Conservation (phyloP, 2,888 invertebrate species). For the Drosophila birchii region DNA sequence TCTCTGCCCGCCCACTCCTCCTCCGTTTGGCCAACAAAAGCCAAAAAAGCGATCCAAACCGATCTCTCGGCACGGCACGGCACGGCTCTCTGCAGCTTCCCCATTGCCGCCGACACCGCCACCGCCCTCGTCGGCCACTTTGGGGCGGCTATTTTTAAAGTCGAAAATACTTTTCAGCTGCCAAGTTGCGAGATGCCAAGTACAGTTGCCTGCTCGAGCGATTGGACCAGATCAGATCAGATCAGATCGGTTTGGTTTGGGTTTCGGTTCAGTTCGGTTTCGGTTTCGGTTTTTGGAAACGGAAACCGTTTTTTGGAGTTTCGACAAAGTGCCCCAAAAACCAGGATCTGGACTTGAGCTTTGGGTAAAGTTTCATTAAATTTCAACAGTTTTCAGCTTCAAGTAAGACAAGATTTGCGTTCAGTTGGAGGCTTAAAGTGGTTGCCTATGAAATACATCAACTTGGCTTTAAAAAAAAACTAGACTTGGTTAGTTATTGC, state of each 20-base stretch:
- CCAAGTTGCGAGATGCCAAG: slow-evolving; percentile 71
- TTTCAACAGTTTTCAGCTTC: not conserved
- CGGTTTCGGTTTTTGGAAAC: not conserved
- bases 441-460: too few relatives aligned
- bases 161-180: slow-evolving; percentile 66
- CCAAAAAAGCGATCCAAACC: slow-evolving; percentile 41
- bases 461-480: too few relatives aligned
- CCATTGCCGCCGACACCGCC: not conserved
- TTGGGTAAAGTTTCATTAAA: too few relatives aligned
- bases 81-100: slow-evolving; percentile 7
- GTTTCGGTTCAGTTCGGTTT: not conserved
- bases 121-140: slow-evolving; percentile 23
- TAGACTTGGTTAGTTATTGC: too few relatives aligned
- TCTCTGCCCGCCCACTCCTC: slow-evolving; percentile 15
- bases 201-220: slow-evolving; percentile 65
- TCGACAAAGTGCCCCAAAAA: too few relatives aligned
- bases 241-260: slow-evolving; percentile 16
- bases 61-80: slow-evolving; percentile 32
- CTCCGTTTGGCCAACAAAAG: slow-evolving; percentile 19
- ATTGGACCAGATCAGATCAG: slow-evolving; percentile 46
- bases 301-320: not conserved
- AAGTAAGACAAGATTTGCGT: too few relatives aligned
- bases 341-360: slow-evolving; percentile 1
- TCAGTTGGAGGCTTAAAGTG: too few relatives aligned
- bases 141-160: slow-evolving; percentile 74